Conservation (phyloP, 2,888 invertebrate genomes). For the Norana najaformis region DNA sequence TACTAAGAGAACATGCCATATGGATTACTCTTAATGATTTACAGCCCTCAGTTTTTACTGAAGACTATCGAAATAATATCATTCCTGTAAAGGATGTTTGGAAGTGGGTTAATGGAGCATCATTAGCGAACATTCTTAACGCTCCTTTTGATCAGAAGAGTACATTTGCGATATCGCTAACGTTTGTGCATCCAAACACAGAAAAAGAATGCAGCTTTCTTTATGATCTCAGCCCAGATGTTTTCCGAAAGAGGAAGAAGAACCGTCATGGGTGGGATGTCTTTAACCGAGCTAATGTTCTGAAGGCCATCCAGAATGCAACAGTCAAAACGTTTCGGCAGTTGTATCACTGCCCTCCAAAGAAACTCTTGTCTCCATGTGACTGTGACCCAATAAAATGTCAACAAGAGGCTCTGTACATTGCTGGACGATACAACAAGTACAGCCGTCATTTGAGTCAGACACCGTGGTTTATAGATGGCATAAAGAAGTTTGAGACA, state of each 20-base stretch:
- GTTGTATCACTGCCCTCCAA: slow-evolving; percentile 41
- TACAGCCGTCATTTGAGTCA: slow-evolving; percentile 72
- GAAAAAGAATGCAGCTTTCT: slow-evolving; percentile 68
- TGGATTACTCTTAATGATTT: slow-evolving; percentile 33
- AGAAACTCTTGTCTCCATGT: slow-evolving; percentile 50
- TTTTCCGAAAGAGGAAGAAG: slow-evolving; percentile 53
- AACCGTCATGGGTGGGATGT: slow-evolving; percentile 50
- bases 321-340: slow-evolving; percentile 50
- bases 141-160: slow-evolving; percentile 42
- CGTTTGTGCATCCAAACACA: slow-evolving; percentile 67
- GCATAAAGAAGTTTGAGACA: slow-evolving; percentile 77
- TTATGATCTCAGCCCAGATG: slow-evolving; percentile 57
- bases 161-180: slow-evolving; percentile 57
- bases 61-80: slow-evolving; percentile 41
- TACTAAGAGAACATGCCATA: slow-evolving; percentile 38
- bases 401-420: slow-evolving; percentile 69
- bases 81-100: slow-evolving; percentile 76
- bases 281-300: slow-evolving; percentile 55
- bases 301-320: slow-evolving; percentile 51
- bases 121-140: slow-evolving; percentile 67
- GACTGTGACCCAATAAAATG: slow-evolving; percentile 67
- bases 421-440: slow-evolving; percentile 65
- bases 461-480: slow-evolving; percentile 89
- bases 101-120: slow-evolving; percentile 73
- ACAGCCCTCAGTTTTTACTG: slow-evolving; percentile 28